phyloP scores from a whole-genome alignment of 2,797 vertebrate species.

The Leptoclinus maculatus region DNA sequence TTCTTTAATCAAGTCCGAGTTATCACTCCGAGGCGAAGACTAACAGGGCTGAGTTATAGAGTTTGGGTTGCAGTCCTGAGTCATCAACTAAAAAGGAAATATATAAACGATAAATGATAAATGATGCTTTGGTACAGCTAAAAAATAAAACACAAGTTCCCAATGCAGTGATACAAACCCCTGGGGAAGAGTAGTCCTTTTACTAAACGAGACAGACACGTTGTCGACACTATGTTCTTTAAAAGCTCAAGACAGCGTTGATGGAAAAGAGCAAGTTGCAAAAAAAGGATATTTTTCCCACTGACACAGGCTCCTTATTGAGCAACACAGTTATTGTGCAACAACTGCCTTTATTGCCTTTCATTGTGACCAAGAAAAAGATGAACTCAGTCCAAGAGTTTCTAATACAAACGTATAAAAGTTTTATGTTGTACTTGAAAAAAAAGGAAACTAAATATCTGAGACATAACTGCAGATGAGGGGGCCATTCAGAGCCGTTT shows the following conservation, averaged over 20 bases:
- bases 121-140: slow-evolving; percentile 41
- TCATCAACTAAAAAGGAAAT: slow-evolving; percentile 59
- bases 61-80: slow-evolving; percentile 48
- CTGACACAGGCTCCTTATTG: slow-evolving; percentile 54
- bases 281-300: slow-evolving; percentile 43
- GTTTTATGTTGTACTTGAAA: slow-evolving; percentile 33
- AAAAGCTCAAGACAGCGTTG: slow-evolving; percentile 63
- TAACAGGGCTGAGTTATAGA: slow-evolving; percentile 3
- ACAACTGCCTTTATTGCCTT: slow-evolving; percentile 50
- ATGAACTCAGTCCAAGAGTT: slow-evolving; percentile 27
- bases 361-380: slow-evolving; percentile 43
- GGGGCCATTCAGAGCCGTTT: slow-evolving; percentile 2
- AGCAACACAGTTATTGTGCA: slow-evolving; percentile 65
- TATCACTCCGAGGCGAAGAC: slow-evolving; percentile 30
- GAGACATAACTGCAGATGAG: slow-evolving; percentile 20
- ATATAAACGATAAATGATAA: slow-evolving; percentile 15
- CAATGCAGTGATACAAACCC: slow-evolving; percentile 36
- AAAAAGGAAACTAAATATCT: slow-evolving; percentile 19
- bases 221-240: slow-evolving; percentile 58
- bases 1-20: slow-evolving; percentile 44
- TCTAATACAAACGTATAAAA: slow-evolving; percentile 24
- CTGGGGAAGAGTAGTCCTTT: slow-evolving; percentile 59
- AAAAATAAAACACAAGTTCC: slow-evolving; percentile 45
- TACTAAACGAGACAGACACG: slow-evolving; percentile 66
- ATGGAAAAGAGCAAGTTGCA: slow-evolving; percentile 60